These are phyloP conservation scores for Polypedilum vanderplanki DNA, from an alignment of 1,140 invertebrate genomes.

Conservation along the genomic window DNA sequence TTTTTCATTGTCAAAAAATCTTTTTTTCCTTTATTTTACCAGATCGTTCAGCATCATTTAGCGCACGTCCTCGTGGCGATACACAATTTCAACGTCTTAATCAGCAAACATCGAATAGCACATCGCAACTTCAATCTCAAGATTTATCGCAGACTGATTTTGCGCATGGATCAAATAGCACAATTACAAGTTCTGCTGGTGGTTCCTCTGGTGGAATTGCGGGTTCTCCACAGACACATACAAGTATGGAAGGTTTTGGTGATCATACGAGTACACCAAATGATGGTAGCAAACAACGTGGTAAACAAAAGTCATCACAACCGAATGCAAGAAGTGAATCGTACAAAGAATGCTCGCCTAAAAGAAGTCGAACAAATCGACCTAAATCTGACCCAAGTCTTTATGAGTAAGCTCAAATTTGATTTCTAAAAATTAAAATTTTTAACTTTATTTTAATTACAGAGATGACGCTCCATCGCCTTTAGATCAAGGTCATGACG, in stretches of 20 bases:
- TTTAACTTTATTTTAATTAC: not conserved
- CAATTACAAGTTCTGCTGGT: not conserved
- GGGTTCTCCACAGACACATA: not conserved
- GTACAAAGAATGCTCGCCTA: constrained; percentile 49
- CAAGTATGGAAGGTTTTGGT: not conserved
- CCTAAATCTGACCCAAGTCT: constrained; percentile 67
- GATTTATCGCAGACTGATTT: not conserved
- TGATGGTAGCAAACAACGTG: not conserved
- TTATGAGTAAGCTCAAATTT: constrained; percentile 49
- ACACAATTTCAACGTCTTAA: not conserved
- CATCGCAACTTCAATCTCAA: not conserved
- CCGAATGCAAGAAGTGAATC: constrained; percentile 35
- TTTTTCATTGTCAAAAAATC: not conserved
- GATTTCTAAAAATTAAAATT: not conserved
- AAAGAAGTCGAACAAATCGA: constrained; percentile 56
- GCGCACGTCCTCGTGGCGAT: not conserved
- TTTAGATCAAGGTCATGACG: constrained; percentile 42
- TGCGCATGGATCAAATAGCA: not conserved
- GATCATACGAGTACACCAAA: not conserved
- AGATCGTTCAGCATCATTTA: constrained; percentile 22
- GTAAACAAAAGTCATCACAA: not conserved
- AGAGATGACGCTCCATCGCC: constrained; percentile 36
- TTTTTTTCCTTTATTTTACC: not conserved
- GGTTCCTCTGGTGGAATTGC: not conserved
- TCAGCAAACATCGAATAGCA: not conserved